A percentile compares a stretch with the other conserved stretches of the same genome.
These are phyloP conservation scores for Pseudachorutes palmiensis DNA, from an alignment of 1,140 invertebrate genomes.

Conservation along the genomic window DNA sequence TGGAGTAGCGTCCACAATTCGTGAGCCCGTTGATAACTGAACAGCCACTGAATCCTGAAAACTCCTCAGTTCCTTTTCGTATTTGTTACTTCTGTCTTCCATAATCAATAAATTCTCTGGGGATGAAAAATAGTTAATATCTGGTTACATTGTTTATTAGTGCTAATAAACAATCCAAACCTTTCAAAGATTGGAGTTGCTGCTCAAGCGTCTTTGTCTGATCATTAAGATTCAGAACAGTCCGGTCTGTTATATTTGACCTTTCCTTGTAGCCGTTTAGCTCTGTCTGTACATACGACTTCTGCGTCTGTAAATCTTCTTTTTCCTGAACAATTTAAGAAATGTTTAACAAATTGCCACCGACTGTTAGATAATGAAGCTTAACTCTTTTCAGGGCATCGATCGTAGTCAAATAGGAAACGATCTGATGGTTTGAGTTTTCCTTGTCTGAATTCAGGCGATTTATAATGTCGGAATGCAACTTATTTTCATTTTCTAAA, in stretches of 20 bases:
- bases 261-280: constrained; percentile 29
- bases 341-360: background rate
- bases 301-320: constrained; percentile 33
- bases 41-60: constrained; percentile 61
- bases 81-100: constrained; percentile 28
- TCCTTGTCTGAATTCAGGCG: constrained; percentile 57
- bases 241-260: constrained; percentile 25
- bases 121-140: background rate
- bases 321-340: constrained; percentile 32
- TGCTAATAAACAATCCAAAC: constrained; percentile 19
- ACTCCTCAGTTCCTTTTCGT: constrained; percentile 58
- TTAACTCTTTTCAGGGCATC: constrained; percentile 54
- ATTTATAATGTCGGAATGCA: constrained; percentile 56
- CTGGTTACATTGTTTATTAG: no score
- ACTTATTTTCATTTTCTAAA: constrained; percentile 57
- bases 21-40: constrained; percentile 55
- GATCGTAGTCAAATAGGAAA: constrained; percentile 54
- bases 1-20: constrained; percentile 65
- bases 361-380: background rate
- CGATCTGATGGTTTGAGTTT: constrained; percentile 57
- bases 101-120: constrained; percentile 25
- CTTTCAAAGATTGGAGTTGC: constrained; percentile 30
- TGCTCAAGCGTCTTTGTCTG: constrained; percentile 31
- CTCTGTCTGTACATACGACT: constrained; percentile 34
- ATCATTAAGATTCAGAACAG: constrained; percentile 31